Evolutionary conservation across 2,797 vertebrate genomes (phyloP).

Genomic region (Argentina silus): DNA sequence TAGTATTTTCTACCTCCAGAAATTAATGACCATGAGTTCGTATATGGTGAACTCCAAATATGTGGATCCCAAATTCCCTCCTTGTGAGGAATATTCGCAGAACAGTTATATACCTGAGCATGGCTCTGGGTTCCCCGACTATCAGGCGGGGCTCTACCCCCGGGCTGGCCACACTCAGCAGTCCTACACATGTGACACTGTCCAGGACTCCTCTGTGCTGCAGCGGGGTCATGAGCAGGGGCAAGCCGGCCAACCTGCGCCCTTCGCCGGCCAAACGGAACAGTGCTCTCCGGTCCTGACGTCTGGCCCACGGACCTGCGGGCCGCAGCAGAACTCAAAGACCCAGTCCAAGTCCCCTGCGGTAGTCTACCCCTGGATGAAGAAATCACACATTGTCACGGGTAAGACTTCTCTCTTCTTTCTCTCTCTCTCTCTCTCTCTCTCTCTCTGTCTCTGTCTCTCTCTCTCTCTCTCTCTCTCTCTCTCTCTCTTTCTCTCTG

Average conservation of each 20-base stretch:
- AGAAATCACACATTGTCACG: conserved; percentile 98
- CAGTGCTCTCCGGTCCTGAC: conserved; percentile 83
- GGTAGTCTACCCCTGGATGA: conserved; percentile 99
- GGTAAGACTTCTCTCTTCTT: conserved; percentile 81
- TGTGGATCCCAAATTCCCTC: conserved; percentile 99
- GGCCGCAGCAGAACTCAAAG: conserved; percentile 92
- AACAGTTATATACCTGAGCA: conserved; percentile 97
- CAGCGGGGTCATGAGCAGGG: conserved; percentile 92
- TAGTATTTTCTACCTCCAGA: conserved; percentile 99
- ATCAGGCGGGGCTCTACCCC: conserved; percentile 94
- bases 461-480: no score
- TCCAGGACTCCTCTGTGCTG: conserved; percentile 86
- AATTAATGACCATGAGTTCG: conserved; percentile 99
- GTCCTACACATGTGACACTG: conserved; percentile 90
- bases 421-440: no score
- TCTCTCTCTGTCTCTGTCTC: no score
- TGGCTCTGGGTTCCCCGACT: conserved; percentile 91
- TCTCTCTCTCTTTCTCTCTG: no score
- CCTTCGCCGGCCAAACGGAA: conserved; percentile 85
- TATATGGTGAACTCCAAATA: conserved; percentile 99
- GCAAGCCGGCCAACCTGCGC: conserved; percentile 77
- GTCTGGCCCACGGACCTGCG: conserved; percentile 89
- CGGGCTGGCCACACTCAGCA: conserved; percentile 94
- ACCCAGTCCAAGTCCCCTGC: conserved; percentile 92
- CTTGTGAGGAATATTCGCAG: conserved; percentile 99